Conservation (phyloP, 2,113 vertebrate genomes). For the Natator depressus region DNA sequence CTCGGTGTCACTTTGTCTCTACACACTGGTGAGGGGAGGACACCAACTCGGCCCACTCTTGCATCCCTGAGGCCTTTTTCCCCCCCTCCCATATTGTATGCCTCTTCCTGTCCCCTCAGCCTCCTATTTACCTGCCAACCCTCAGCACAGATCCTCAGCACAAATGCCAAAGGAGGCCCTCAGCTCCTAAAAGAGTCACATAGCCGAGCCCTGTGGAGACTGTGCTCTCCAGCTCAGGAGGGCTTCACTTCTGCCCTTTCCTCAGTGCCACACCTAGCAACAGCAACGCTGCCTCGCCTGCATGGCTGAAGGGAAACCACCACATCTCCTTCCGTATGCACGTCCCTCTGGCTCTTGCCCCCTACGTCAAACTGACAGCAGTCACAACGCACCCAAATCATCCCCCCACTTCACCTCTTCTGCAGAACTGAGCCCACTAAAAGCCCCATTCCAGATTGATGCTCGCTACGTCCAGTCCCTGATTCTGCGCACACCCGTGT, state of each 20-base stretch:
- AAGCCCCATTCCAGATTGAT: background rate
- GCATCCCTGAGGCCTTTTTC: background rate
- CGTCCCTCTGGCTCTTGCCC: background rate
- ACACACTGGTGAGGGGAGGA: background rate
- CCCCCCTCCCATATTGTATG: background rate
- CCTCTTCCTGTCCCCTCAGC: background rate
- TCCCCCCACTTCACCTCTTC: background rate
- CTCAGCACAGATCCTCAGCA: background rate
- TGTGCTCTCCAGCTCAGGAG: background rate
- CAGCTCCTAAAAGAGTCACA: background rate
- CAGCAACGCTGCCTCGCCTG: background rate
- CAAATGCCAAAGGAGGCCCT: background rate
- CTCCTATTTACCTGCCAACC: background rate
- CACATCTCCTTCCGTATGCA: background rate
- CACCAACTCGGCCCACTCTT: background rate
- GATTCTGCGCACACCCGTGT: fast-evolving
- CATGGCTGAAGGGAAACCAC: background rate
- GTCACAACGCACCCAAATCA: background rate
- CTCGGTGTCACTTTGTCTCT: background rate
- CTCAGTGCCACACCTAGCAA: background rate
- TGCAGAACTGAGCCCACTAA: background rate
- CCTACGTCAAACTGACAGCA: background rate
- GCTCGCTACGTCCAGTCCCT: background rate
- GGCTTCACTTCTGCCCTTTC: background rate
- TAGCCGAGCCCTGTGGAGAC: background rate